Evolutionary conservation across 2,113 vertebrate species (phyloP), one percentile per base, ranked within the genome.

Genomic region (Pollachius pollachius): DNA sequence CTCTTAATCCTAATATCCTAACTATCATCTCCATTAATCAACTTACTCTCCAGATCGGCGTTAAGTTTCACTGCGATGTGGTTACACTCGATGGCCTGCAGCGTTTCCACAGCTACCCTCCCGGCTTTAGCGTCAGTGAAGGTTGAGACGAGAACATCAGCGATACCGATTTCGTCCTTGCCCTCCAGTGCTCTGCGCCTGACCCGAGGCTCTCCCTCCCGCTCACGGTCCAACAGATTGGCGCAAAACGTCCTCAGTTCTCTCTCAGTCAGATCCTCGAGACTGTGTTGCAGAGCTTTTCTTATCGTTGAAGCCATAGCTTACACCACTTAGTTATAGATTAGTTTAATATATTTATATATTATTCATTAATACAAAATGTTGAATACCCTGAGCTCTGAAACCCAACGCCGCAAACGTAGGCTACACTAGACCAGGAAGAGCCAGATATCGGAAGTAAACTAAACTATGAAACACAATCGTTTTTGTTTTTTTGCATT

Each of bases 21-120:
- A 34, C 30, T 4, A 34, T 34, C 6, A 34, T 34, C 30, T 34
- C 30, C 30, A 34, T 34, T 4, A 5, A 4, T 34, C 6, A 4
- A 34, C 30, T 34, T 34, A 34, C 30, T 34, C 30, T 5, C 30
- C 30, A 34, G 52, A 2, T 12, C 4, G 16, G 18, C 7, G 19
- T 61, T 25, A 16, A 76, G 64, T 1, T 23, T 52, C 1, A 34
- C 0, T 1, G 84, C 86, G 0, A 0, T 15, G 0, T 0, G 0
- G 0, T 0, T 1, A 57, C 74, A 82, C 0, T 0, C 12, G 0
- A 85, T 81, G 0, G n/a, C 0, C 1, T 0, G 2, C 23, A 89
- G 23, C 0, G 81, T 6, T 1, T 84, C 63, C n/a, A 54, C 0
- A 0, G 61, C 0, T 8, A 88, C 73, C 0, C 0, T 0, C 1